Conservation (phyloP, 2,888 invertebrate species). For the Diogma glabrata region DNA sequence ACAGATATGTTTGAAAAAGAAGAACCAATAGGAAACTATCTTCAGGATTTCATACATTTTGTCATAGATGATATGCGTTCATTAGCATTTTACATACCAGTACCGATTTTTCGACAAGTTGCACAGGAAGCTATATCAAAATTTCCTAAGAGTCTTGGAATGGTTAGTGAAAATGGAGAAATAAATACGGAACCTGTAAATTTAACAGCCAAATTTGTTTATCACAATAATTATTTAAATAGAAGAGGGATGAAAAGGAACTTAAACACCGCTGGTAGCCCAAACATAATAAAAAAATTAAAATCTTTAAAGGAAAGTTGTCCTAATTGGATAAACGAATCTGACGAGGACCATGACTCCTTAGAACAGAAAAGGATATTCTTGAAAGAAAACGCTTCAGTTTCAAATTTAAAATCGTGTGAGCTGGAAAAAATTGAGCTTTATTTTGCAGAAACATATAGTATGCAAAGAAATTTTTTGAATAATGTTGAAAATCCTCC, state of each 20-base stretch:
- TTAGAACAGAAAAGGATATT: conserved; percentile 2
- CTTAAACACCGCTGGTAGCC: not conserved
- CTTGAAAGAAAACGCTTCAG: not conserved
- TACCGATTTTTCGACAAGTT: conserved; percentile 1
- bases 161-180: not conserved
- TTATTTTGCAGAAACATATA: not conserved
- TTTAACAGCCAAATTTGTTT: not conserved
- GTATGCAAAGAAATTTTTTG: conserved; percentile 2
- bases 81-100: conserved; percentile 5
- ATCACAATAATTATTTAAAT: conserved; percentile 8
- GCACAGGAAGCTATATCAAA: conserved; percentile 5
- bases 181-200: conserved; percentile 2
- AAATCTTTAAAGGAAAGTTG: conserved; percentile 7
- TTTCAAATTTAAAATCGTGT: not conserved
- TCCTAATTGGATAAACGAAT: conserved; percentile 1
- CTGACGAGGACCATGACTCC: not conserved
- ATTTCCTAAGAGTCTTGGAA: conserved; percentile 4
- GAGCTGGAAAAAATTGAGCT: not conserved
- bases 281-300: not conserved
- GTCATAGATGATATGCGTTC: conserved; percentile 7
- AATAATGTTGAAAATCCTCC: conserved; percentile 4
- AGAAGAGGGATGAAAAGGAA: not conserved
- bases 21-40: not conserved
- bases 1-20: not conserved
- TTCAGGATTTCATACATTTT: conserved; percentile 7